Conservation (phyloP, 2,888 invertebrate species). For the Chrysina gloriosa region DNA sequence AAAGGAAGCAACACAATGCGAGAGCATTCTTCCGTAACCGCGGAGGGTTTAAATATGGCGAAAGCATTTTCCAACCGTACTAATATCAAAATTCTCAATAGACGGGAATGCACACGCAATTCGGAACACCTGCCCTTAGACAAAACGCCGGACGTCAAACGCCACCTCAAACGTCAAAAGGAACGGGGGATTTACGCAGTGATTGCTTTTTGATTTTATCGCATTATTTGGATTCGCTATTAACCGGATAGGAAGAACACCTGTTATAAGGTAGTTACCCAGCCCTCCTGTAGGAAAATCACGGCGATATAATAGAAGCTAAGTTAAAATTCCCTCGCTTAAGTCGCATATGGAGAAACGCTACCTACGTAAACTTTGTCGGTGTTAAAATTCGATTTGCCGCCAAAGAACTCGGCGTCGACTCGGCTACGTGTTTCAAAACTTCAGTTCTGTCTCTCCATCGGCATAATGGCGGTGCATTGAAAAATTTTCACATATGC, state of each 20-base stretch:
- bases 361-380: no score
- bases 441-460: not conserved
- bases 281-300: not conserved
- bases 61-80: conserved; percentile 34
- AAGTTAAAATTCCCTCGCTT: no score
- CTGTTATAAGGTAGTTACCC: conserved; percentile 2
- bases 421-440: not conserved
- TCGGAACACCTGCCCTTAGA: conserved; percentile 24
- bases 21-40: conserved; percentile 58
- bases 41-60: conserved; percentile 49
- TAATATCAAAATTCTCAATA: conserved; percentile 27
- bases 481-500: conserved; percentile 52
- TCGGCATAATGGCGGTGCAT: conserved; percentile 46
- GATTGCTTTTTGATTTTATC: conserved; percentile 32
- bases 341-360: no score
- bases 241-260: conserved; percentile 1
- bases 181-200: conserved; percentile 13
- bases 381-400: not conserved
- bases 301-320: no score
- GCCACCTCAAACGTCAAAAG: conserved; percentile 13
- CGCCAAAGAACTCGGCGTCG: not conserved
- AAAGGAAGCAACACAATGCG: conserved; percentile 60
- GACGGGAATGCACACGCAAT: conserved; percentile 24
- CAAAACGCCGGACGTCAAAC: not conserved
- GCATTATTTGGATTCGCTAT: conserved; percentile 4